These are phyloP conservation scores for Orchesella flavescens DNA, from an alignment of 2,888 invertebrate genomes.

Conservation along the genomic window DNA sequence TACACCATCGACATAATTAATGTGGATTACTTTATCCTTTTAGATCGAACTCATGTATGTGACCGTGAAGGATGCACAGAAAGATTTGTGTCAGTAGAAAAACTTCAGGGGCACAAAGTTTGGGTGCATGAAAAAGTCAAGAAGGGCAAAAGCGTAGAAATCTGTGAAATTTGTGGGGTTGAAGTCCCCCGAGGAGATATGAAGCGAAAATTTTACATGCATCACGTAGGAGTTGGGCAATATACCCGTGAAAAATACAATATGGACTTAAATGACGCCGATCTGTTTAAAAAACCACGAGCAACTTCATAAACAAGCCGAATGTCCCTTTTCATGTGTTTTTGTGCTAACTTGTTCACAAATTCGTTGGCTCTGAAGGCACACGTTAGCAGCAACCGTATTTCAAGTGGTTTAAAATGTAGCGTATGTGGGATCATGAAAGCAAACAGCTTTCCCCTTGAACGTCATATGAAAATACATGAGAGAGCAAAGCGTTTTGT, in stretches of 20 bases:
- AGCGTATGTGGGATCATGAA: slow-evolving; percentile 41
- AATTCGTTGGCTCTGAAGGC: slow-evolving; percentile 32
- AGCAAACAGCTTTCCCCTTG: slow-evolving; percentile 24
- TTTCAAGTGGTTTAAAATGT: slow-evolving; percentile 34
- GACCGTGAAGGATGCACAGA: slow-evolving; percentile 17
- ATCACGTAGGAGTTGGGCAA: slow-evolving; percentile 26
- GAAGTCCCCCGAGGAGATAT: neutral
- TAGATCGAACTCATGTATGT: neutral
- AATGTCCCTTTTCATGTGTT: slow-evolving; percentile 33
- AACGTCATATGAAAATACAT: slow-evolving; percentile 38
- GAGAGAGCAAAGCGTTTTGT: slow-evolving; percentile 4
- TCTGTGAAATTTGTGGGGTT: slow-evolving; percentile 23
- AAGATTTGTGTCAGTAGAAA: neutral
- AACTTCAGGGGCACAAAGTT: neutral
- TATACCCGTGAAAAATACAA: slow-evolving; percentile 23
- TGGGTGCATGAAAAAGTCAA: slow-evolving; percentile 5
- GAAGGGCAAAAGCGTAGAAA: neutral
- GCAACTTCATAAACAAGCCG: slow-evolving; percentile 1
- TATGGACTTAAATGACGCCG: slow-evolving; percentile 27
- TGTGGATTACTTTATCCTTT: neutral
- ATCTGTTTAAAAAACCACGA: slow-evolving; percentile 15
- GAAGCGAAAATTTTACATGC: slow-evolving; percentile 16
- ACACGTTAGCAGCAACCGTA: slow-evolving; percentile 28
- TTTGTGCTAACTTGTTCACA: slow-evolving; percentile 1
- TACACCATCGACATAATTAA: no score